These are phyloP conservation scores for Tanypteryx hageni DNA, from an alignment of 2,888 invertebrate species.

Conservation along the genomic window DNA sequence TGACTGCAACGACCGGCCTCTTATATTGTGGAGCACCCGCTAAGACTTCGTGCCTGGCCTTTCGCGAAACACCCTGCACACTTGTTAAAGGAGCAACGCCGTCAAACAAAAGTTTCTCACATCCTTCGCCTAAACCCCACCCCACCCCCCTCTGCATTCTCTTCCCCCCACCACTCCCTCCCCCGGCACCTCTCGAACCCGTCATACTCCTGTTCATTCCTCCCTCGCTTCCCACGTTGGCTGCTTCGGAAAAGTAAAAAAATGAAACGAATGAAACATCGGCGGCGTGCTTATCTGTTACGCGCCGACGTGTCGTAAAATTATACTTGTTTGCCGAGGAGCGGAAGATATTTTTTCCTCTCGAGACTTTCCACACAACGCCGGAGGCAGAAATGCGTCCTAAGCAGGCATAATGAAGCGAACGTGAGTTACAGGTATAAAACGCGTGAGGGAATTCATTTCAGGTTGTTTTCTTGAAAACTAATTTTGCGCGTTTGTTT, in stretches of 20 bases:
- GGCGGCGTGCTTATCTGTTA: constrained; percentile 25
- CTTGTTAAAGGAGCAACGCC: constrained; percentile 28
- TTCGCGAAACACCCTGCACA: constrained; percentile 14
- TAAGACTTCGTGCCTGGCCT: constrained; percentile 55
- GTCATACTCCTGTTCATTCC: constrained; percentile 1
- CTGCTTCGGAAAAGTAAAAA: neutral
- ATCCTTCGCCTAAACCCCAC: neutral
- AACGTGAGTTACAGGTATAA: too few species aligned
- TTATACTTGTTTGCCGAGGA: constrained; percentile 29
- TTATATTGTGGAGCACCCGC: neutral
- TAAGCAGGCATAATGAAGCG: too few species aligned
- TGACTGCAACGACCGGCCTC: neutral
- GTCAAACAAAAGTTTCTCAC: neutral
- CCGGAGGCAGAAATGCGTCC: too few species aligned
- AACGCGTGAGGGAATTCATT: too few species aligned
- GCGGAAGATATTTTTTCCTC: neutral
- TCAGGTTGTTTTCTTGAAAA: too few species aligned
- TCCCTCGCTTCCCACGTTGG: constrained; percentile 9
- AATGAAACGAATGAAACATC: neutral
- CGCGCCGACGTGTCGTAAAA: constrained; percentile 19
- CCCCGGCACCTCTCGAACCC: neutral
- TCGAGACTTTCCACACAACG: neutral
- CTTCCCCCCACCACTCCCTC: neutral
- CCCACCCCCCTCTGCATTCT: neutral
- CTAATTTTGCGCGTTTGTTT: too few species aligned